phyloP scores from a whole-genome alignment of 2,113 vertebrate genomes.

The Suncus etruscus region DNA sequence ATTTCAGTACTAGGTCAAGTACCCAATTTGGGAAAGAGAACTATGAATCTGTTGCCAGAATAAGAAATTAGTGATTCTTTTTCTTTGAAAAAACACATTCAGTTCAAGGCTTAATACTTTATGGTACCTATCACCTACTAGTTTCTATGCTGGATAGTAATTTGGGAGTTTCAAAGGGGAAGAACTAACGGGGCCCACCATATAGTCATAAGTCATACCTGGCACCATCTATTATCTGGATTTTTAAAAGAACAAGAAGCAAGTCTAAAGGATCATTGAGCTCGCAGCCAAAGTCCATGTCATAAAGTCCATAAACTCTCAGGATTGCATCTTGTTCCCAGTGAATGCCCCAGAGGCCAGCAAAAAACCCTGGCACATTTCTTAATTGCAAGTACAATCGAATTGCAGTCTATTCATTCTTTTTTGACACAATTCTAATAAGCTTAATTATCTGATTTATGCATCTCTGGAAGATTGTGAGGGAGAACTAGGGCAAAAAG shows the following conservation, averaged over 20 bases:
- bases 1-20: conserved; percentile 67
- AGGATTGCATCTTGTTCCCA: conserved; percentile 52
- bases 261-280: conserved; percentile 55
- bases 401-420: conserved; percentile 41
- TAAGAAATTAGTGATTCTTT: conserved; percentile 72
- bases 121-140: conserved; percentile 29
- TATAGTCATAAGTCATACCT: conserved; percentile 51
- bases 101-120: conserved; percentile 64
- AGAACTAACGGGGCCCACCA: background rate
- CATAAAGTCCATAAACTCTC: conserved; percentile 33
- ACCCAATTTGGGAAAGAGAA: conserved; percentile 65
- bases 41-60: conserved; percentile 67
- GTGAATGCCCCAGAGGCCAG: conserved; percentile 25
- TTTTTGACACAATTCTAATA: conserved; percentile 63
- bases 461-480: conserved; percentile 24
- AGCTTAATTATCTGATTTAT: conserved; percentile 64
- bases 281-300: conserved; percentile 51
- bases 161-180: conserved; percentile 68
- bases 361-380: conserved; percentile 27
- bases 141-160: conserved; percentile 54
- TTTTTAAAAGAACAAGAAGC: conserved; percentile 57
- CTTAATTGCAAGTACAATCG: conserved; percentile 32
- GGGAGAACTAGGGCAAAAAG: conserved; percentile 38
- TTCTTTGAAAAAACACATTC: conserved; percentile 44
- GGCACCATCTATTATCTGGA: conserved; percentile 40